A percentile compares a stretch with the other conserved stretches of the same genome.
These are phyloP conservation scores for Bos taurus DNA, from an alignment of 2,113 vertebrate genomes.

Conservation along the genomic window DNA sequence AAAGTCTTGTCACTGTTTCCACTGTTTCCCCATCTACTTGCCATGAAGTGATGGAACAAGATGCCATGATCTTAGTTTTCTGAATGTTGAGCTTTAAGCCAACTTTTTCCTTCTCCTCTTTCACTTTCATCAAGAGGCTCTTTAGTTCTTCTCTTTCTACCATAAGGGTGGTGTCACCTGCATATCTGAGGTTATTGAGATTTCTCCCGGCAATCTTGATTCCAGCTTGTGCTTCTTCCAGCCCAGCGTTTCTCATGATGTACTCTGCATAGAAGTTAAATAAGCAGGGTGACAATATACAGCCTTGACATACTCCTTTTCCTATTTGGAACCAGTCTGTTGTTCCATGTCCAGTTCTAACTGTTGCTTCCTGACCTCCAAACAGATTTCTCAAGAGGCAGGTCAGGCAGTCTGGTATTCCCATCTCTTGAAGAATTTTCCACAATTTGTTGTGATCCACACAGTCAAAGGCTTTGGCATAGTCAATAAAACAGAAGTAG, in stretches of 20 bases:
- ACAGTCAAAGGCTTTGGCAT: neutral
- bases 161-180: neutral
- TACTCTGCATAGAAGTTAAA: neutral
- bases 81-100: neutral
- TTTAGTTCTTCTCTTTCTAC: neutral
- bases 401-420: neutral
- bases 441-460: neutral
- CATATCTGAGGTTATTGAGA: neutral
- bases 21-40: neutral
- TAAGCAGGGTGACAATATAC: neutral
- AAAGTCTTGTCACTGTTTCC: neutral
- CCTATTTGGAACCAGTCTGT: neutral
- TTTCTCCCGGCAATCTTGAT: neutral
- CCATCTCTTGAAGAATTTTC: neutral
- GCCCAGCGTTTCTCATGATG: fast-evolving
- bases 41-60: neutral
- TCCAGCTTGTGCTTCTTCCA: neutral
- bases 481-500: neutral
- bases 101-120: neutral
- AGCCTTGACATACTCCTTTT: neutral
- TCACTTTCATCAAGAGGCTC: neutral
- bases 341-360: neutral
- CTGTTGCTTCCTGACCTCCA: neutral
- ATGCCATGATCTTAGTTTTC: neutral
- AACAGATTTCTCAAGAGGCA: neutral